A percentile compares a stretch with the other conserved stretches of the same genome.
These are phyloP conservation scores for Eumacrocentrus americanus DNA, from an alignment of 2,888 invertebrate species.

Conservation along the genomic window DNA sequence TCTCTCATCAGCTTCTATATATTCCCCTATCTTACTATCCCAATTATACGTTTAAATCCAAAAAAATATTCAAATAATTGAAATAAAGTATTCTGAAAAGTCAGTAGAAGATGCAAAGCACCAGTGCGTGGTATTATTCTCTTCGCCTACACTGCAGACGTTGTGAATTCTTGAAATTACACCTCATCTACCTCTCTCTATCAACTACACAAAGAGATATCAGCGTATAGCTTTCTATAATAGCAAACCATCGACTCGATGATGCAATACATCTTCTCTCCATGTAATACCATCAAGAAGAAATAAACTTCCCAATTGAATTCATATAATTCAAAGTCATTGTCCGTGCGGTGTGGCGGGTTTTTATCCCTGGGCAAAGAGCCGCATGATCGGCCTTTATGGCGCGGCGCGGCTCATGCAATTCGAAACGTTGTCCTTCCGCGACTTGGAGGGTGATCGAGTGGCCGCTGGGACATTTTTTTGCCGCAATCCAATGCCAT, in stretches of 20 bases:
- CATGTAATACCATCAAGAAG: neutral
- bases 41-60: no score
- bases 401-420: slow-evolving; percentile 1
- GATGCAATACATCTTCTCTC: slow-evolving; percentile 5
- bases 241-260: neutral
- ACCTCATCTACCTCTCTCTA: neutral
- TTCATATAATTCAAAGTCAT: neutral
- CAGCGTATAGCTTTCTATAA: neutral
- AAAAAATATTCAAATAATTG: neutral
- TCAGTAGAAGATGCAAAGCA: slow-evolving; percentile 1
- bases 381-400: neutral
- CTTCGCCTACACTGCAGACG: no score
- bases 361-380: neutral
- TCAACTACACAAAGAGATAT: neutral
- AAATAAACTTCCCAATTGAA: neutral
- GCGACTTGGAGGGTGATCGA: slow-evolving; percentile 1
- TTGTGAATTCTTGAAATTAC: slow-evolving; percentile 5
- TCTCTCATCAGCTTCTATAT: neutral
- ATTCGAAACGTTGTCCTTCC: neutral
- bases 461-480: neutral
- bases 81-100: neutral
- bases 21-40: neutral
- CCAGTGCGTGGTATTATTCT: slow-evolving; percentile 25
- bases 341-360: neutral
- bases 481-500: neutral